Percentiles rank a stretch among this genome's conserved stretches.
Conservation (phyloP, 2,888 invertebrate species). For the Muschampia plurimacula region DNA sequence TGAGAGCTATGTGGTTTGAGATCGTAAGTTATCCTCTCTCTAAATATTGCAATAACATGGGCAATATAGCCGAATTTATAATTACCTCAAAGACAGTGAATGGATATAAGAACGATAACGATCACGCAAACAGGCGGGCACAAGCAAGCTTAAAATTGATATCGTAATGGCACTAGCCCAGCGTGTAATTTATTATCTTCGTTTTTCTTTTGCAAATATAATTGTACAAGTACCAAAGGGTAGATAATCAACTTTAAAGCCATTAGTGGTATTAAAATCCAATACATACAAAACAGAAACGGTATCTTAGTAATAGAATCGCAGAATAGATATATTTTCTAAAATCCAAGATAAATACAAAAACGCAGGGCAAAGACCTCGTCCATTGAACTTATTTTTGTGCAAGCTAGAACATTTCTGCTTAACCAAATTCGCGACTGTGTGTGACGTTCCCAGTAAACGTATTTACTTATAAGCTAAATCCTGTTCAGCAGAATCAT, state of each 20-base stretch:
- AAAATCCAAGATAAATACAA: constrained; percentile 12
- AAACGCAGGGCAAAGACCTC: constrained; percentile 37
- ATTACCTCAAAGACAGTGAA: too few relatives aligned
- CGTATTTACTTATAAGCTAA: constrained; percentile 1
- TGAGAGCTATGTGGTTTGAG: too few relatives aligned
- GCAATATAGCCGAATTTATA: too few relatives aligned
- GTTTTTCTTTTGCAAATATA: too few relatives aligned
- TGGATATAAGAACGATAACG: too few relatives aligned
- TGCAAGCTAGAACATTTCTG: constrained; percentile 32
- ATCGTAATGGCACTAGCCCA: too few relatives aligned
- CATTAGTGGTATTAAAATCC: background rate
- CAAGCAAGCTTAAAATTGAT: too few relatives aligned
- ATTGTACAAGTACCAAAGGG: too few relatives aligned
- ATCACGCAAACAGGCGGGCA: too few relatives aligned
- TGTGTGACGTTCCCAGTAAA: constrained; percentile 27
- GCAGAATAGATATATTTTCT: background rate
- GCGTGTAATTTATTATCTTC: too few relatives aligned
- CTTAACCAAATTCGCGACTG: constrained; percentile 38
- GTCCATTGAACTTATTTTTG: constrained; percentile 38
- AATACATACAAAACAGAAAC: background rate
- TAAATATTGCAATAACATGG: too few relatives aligned
- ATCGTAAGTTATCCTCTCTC: too few relatives aligned
- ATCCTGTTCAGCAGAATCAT: constrained; percentile 19
- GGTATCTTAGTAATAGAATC: background rate
- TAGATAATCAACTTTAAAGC: background rate